Base-by-base conservation (phyloP, 2,113 vertebrate genomes). In the Emydocephalus ijimae region DNA sequence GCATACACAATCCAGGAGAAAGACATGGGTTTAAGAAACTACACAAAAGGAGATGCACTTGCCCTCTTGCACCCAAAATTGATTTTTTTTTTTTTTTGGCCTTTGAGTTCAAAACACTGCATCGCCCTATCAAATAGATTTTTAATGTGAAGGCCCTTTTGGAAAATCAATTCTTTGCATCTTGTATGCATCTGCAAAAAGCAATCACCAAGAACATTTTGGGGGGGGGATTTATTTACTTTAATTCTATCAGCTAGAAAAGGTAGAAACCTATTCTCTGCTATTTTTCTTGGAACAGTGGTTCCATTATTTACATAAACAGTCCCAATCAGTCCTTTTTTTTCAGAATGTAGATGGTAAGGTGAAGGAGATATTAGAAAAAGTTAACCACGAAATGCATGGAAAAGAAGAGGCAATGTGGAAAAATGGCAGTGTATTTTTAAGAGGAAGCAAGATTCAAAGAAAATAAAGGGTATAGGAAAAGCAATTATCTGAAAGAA, bases 121-220 rank as follows among this genome's bases (percentile, higher is more conserved):
- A 9, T 43, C 21, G 18, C 74, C 18, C 18, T 43, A 95, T 96
- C 96, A 97, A 95, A 95, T 90, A 96, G 94, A 95, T 95, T 88
- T 97, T 96, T 94, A 97, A 97, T 97, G 97, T 97, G 93, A 93
- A 96, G 55, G 95, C 93, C 56, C 94, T 92, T 93, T 95, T 89
- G 85, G 96, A 96, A 97, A 92, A 94, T 95, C 95, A 95, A 96
- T 96, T 95, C 93, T 94, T 87, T 91, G 89, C 69, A 93, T 95
- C 97, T 94, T 96, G 94, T 96, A 96, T 92, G 94, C 94, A 96
- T 96, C 95, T 95, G 95, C 94, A 96, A 94, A 96, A 96, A 95
- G 85, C 87, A 93, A 93, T 95, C 89, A 85, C 0, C 88, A 93
- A 96, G 95, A 94, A 92, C 81, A 92, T 93, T 96, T 81, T 39